A percentile compares a stretch with the other conserved stretches of the same genome.
Evolutionary conservation across 2,888 invertebrate genomes (phyloP).

Genomic region (Caenorhabditis sinica): DNA sequence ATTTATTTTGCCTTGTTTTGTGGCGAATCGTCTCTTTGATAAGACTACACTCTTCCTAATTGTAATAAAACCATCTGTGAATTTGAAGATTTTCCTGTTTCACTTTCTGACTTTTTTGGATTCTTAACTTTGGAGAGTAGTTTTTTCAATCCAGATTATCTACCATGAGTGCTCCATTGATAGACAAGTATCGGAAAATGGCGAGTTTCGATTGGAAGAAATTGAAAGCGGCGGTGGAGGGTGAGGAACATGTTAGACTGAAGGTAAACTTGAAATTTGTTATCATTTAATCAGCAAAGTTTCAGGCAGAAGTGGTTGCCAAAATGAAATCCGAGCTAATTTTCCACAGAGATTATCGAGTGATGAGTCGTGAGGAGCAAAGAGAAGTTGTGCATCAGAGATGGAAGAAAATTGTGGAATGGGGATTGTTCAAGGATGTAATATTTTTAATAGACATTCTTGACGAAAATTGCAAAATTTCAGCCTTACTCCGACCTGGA

Average conservation of each 20-base stretch:
- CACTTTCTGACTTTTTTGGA: background rate
- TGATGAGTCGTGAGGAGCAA: slow-evolving; percentile 85
- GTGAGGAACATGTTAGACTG: slow-evolving; percentile 88
- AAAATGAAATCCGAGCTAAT: slow-evolving; percentile 61
- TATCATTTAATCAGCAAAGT: background rate
- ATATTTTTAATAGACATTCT: slow-evolving; percentile 42
- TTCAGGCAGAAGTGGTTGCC: slow-evolving; percentile 46
- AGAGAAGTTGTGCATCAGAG: slow-evolving; percentile 85
- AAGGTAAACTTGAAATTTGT: slow-evolving; percentile 88
- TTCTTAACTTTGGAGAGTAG: background rate
- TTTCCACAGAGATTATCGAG: slow-evolving; percentile 59
- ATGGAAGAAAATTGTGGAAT: slow-evolving; percentile 87
- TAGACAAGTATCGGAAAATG: slow-evolving; percentile 66
- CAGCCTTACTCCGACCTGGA: slow-evolving; percentile 62
- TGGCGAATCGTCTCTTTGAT: slow-evolving; percentile 20
- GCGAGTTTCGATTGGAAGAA: slow-evolving; percentile 93
- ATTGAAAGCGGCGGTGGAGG: slow-evolving; percentile 90
- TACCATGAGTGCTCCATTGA: slow-evolving; percentile 60
- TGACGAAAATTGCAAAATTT: slow-evolving; percentile 2
- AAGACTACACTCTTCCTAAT: slow-evolving; percentile 50
- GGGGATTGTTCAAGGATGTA: slow-evolving; percentile 86
- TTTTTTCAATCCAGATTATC: background rate
- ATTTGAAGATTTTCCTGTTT: background rate
- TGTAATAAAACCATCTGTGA: slow-evolving; percentile 20
- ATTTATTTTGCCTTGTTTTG: slow-evolving; percentile 6